Conservation (phyloP, 1,140 invertebrate species). For the Probaryconus sp. region DNA sequence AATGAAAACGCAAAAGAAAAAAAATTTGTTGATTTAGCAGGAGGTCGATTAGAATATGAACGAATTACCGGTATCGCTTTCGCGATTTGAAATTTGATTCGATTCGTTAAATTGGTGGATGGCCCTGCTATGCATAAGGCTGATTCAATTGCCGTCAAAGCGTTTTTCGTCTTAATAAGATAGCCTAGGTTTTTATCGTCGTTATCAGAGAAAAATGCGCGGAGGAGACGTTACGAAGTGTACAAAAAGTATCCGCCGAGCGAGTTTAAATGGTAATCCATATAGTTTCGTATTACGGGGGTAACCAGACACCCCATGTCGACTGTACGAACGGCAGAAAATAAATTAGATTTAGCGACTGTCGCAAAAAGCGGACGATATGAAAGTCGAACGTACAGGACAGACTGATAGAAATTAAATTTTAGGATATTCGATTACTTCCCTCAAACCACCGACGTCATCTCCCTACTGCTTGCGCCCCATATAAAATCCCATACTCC, state of each 20-base stretch:
- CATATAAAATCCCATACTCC: conserved; percentile 61
- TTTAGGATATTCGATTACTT: conserved; percentile 78
- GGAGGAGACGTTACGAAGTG: conserved; percentile 25
- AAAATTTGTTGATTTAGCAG: conserved; percentile 1
- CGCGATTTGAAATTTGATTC: neutral
- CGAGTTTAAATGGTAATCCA: conserved; percentile 56
- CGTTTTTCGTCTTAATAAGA: conserved; percentile 38
- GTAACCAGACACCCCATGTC: conserved; percentile 60
- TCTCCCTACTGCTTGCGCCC: conserved; percentile 56
- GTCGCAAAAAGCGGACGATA: conserved; percentile 77
- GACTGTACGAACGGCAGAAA: conserved; percentile 67
- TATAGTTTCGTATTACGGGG: conserved; percentile 58
- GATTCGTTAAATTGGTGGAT: conserved; percentile 2
- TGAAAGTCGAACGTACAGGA: conserved; percentile 75
- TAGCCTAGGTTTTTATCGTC: conserved; percentile 18
- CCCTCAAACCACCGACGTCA: conserved; percentile 57
- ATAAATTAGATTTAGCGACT: conserved; percentile 78
- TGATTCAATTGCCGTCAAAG: conserved; percentile 31
- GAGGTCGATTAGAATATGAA: neutral
- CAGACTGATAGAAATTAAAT: conserved; percentile 78
- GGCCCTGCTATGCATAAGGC: conserved; percentile 4
- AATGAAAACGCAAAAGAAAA: too few relatives aligned
- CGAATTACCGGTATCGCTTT: neutral
- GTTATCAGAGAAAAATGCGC: conserved; percentile 18
- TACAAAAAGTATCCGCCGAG: conserved; percentile 34